These are phyloP conservation scores for Miltochrista miniata DNA, from an alignment of 2,888 invertebrate species.

Conservation along the genomic window DNA sequence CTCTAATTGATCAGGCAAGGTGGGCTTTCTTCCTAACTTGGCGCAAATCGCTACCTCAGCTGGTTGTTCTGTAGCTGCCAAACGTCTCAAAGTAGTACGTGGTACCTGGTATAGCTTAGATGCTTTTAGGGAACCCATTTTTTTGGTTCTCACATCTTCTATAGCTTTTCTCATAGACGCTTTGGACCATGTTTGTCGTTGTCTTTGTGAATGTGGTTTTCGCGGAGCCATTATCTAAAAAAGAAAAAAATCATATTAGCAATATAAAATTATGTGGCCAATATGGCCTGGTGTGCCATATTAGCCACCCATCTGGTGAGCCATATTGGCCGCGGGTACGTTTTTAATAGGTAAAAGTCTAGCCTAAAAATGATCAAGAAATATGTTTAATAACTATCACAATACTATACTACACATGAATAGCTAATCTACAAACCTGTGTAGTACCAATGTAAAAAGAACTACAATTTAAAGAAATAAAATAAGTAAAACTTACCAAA, in stretches of 20 bases:
- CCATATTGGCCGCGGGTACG: neutral
- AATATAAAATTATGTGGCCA: neutral
- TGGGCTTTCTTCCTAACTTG: slow-evolving; percentile 14
- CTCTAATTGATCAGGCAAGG: slow-evolving; percentile 10
- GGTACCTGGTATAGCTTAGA: slow-evolving; percentile 15
- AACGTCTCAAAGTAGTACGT: slow-evolving; percentile 11
- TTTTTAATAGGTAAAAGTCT: too few relatives aligned
- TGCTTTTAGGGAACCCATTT: slow-evolving; percentile 18
- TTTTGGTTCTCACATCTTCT: slow-evolving; percentile 4
- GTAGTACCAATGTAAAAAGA: too few relatives aligned
- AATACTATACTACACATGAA: too few relatives aligned
- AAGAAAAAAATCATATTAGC: neutral
- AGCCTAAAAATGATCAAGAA: too few relatives aligned
- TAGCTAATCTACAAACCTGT: too few relatives aligned
- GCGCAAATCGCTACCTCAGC: slow-evolving; percentile 1
- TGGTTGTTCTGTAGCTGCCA: slow-evolving; percentile 11
- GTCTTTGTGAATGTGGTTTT: neutral
- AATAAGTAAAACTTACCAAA: too few relatives aligned
- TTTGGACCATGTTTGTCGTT: neutral
- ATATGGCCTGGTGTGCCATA: neutral
- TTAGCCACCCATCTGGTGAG: neutral
- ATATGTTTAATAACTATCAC: too few relatives aligned
- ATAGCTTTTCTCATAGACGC: slow-evolving; percentile 11
- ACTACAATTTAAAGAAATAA: too few relatives aligned
- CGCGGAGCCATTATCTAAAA: too few relatives aligned